A percentile compares a stretch with the other conserved stretches of the same genome.
phyloP scores from a whole-genome alignment of 1,140 invertebrate genomes.

The Drosophila persimilis region DNA sequence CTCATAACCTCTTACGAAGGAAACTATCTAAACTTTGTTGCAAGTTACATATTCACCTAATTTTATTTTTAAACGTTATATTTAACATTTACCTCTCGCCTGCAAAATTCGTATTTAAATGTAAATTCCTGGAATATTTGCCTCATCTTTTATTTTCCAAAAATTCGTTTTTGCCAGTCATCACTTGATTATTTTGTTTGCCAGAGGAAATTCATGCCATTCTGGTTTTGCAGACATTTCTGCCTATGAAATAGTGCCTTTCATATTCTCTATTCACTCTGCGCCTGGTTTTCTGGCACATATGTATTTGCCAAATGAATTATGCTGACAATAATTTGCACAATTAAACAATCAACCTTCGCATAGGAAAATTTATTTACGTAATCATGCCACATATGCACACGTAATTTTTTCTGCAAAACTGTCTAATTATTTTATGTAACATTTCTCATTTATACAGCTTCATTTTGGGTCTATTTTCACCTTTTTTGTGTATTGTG shows the following conservation, averaged over 20 bases:
- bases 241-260: constrained; percentile 10
- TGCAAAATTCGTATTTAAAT: no score
- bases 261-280: constrained; percentile 8
- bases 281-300: neutral
- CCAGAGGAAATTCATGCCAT: neutral
- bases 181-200: neutral
- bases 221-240: neutral
- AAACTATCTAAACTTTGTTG: no score
- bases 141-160: no score
- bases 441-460: constrained; percentile 38
- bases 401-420: constrained; percentile 11
- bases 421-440: constrained; percentile 43
- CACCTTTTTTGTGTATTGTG: neutral
- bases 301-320: constrained; percentile 37
- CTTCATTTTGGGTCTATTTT: constrained; percentile 16
- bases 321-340: constrained; percentile 42
- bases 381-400: neutral
- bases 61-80: neutral
- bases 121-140: no score
- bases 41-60: no score
- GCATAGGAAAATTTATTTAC: constrained; percentile 24
- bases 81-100: no score
- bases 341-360: constrained; percentile 46
- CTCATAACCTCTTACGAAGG: no score
- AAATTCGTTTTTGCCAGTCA: no score